Evolutionary conservation across 2,797 vertebrate species (phyloP), one percentile per base, ranked within the genome.

Genomic region (Oophaga sylvatica): DNA sequence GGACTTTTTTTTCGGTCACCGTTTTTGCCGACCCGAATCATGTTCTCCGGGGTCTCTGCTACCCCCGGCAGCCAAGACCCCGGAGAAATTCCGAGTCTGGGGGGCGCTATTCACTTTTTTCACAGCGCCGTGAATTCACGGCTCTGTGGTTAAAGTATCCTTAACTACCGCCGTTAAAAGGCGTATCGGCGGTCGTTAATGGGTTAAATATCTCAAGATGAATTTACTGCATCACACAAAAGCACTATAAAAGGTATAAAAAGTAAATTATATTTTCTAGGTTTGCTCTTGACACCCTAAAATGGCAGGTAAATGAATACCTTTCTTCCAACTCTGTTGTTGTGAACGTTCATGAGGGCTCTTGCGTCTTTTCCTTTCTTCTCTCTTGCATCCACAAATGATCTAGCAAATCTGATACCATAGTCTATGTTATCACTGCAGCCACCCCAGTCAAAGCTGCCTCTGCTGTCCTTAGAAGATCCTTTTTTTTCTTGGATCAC

Each of bases 361-460:
- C 97, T 94, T 15, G 96, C 97, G 10, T 99, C 98, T 90, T 96
- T 95, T 92, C 96, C 97, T 87, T 95, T 97, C 89, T 93, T 92
- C 88, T 99, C 98, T 89, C 97, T 97, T 91, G 97, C 97, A 4
- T 99, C 98, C 81, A 98, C 95, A 5, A 99, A 99, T 0, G 95
- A 94, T 90, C 96, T 96, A 90, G 97, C 96, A 92, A 99, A 99
- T 90, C 93, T 96, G 92, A 98, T 90, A 63, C 97, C 98, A 31
- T 99, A 97, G 89, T 99, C 96, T 56, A 98, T 96, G 87, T 99
- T 97, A 91, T 99, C 98, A 0, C 98, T 99, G 94, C 98, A 99
- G 92, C 98, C 98, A 5, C 97, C 98, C 98, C 98, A 99, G 92
- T 96, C 94, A 20, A 99, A 99, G 31, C 92, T 90, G 80, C 98